Conservation (phyloP, 2,797 vertebrate genomes). For the Jordanella pulchra region DNA sequence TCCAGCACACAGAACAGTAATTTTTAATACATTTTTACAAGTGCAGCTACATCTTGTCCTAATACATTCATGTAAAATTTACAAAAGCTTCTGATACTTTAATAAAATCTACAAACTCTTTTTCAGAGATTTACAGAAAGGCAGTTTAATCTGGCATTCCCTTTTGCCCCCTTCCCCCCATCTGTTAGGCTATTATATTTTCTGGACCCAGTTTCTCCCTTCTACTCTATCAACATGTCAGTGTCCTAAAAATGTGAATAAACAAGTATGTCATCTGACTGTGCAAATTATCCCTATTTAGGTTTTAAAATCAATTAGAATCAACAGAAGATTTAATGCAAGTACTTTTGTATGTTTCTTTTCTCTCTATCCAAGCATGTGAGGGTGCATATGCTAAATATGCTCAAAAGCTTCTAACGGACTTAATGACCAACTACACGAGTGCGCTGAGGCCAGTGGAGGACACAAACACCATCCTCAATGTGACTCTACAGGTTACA, state of each 20-base stretch:
- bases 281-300: background rate
- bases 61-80: background rate
- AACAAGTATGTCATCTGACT: background rate
- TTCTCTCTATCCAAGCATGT: conserved; percentile 72
- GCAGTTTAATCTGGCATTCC: conserved; percentile 39
- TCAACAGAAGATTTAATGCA: background rate
- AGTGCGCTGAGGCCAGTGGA: conserved; percentile 87
- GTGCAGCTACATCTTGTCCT: background rate
- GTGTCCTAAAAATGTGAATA: background rate
- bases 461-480: conserved; percentile 87
- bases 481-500: conserved; percentile 91
- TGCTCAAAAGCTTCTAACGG: conserved; percentile 87
- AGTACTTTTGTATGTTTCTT: background rate
- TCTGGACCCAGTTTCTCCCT: conserved; percentile 22
- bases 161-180: conserved; percentile 39
- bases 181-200: conserved; percentile 58
- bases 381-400: conserved; percentile 81
- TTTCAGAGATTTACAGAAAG: conserved; percentile 24
- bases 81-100: background rate
- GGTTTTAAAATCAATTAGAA: background rate
- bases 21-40: background rate
- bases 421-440: conserved; percentile 83
- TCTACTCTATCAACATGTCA: background rate
- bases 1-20: conserved; percentile 17
- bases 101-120: background rate